These are phyloP conservation scores for Theocolax elegans DNA, from an alignment of 1,140 invertebrate genomes.

Conservation along the genomic window DNA sequence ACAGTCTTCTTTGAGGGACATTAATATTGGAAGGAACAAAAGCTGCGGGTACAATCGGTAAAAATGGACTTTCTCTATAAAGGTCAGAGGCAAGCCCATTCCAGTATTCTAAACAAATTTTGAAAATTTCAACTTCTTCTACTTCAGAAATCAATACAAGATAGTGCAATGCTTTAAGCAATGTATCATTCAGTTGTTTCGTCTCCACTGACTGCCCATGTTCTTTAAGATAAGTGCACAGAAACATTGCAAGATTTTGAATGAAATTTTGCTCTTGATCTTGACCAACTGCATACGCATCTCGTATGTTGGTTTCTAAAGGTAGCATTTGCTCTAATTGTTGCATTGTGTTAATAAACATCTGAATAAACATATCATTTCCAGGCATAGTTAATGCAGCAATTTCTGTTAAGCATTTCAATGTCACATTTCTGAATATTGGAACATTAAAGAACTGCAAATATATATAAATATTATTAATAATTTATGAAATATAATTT, in stretches of 20 bases:
- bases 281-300: conserved; percentile 90
- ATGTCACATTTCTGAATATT: conserved; percentile 97
- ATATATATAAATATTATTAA: conserved; percentile 32
- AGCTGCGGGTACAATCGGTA: conserved; percentile 55
- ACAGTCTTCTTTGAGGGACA: conserved; percentile 70
- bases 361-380: conserved; percentile 88
- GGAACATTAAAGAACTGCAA: conserved; percentile 94
- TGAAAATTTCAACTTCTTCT: conserved; percentile 99
- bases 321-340: conserved; percentile 94
- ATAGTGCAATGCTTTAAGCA: conserved; percentile 90
- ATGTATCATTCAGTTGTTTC: conserved; percentile 75
- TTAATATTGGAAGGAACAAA: conserved; percentile 61
- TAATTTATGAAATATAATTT: conserved; percentile 5
- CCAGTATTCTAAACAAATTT: conserved; percentile 99
- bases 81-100: conserved; percentile 91
- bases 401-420: conserved; percentile 99
- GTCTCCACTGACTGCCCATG: conserved; percentile 91
- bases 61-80: conserved; percentile 81
- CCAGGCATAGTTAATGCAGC: conserved; percentile 87
- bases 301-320: conserved; percentile 88
- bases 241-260: conserved; percentile 96
- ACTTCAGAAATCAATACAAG: conserved; percentile 98
- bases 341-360: conserved; percentile 92
- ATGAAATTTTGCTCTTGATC: conserved; percentile 99
- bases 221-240: conserved; percentile 97